Base-by-base conservation (phyloP, 2,888 invertebrate species). In the Nymphalis c-album region DNA sequence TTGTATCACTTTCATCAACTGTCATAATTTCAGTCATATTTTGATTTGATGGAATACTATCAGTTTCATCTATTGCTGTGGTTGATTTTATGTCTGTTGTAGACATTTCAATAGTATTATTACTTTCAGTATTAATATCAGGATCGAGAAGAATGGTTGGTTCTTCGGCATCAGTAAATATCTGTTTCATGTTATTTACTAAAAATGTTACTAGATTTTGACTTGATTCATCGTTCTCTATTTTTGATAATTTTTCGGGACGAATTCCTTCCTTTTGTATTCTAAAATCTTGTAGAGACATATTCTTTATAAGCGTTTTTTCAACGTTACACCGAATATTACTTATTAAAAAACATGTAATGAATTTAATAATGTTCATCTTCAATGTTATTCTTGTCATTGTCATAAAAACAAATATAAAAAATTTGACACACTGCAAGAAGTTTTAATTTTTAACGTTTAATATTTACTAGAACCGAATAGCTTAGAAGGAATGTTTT, bases 181-280 rank as follows among this genome's bases (percentile, higher is more conserved):
- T 80, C 78, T 85, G 79, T 78, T 82, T 85, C 4, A 81, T 78
- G 74, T 89, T 87, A 69, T 86, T 74, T 51, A 87, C 80, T 63
- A 89, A 74, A 74, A 87, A 79, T 31, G 84, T 80, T 60, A 85
- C 83, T 66, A 87, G 77, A 75, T 85, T 78, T 72, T 73, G 74
- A 71, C 17, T 55, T 55, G 53, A 17, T 40, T 72, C 74, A 40
- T 73, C 53, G 63, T 83, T 80, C 20, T 82, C 78, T 61, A 72
- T 75, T 47, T 68, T 70, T 61, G 73, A 70, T 51, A 71, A 70
- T 46, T 79, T 78, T 70, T 80, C 80, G 60, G 18, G 22, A 70
- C 60, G 16, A 72, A 67, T 74, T 22, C 83, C 85, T 75, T 87
- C 85, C 74, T 82, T 80, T 71, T 80, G 71, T 75, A 78, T 79